Conservation (phyloP, 2,113 vertebrate species). For the Python bivittatus region DNA sequence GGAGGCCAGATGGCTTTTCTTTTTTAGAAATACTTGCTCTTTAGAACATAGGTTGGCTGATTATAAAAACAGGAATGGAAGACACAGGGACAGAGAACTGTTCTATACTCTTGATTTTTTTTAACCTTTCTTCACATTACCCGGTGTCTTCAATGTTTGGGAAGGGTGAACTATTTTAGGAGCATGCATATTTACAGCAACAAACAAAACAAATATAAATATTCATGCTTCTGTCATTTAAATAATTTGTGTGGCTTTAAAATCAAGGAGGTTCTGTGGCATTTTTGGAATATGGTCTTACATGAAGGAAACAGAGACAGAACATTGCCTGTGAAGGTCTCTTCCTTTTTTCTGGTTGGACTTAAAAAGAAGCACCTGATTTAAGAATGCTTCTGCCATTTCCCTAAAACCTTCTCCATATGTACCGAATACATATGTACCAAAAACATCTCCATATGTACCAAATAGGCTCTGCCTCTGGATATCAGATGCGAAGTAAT, state of each 20-base stretch:
- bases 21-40: neutral
- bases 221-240: conserved; percentile 36
- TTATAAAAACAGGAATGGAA: neutral
- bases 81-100: neutral
- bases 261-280: conserved; percentile 51
- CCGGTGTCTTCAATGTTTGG: conserved; percentile 36
- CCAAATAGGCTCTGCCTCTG: conserved; percentile 37
- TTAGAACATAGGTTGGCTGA: conserved; percentile 1
- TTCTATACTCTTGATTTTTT: neutral
- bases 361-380: conserved; percentile 56
- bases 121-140: conserved; percentile 21
- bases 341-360: conserved; percentile 46
- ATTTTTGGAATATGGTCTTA: conserved; percentile 44
- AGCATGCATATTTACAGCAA: conserved; percentile 18
- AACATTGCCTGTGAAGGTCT: conserved; percentile 49
- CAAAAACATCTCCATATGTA: conserved; percentile 52
- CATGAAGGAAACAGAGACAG: conserved; percentile 46
- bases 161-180: conserved; percentile 2
- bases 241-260: conserved; percentile 57
- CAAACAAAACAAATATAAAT: conserved; percentile 44
- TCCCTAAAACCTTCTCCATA: conserved; percentile 45
- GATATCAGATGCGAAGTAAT: conserved; percentile 60
- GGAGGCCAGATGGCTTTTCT: conserved; percentile 13
- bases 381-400: conserved; percentile 50
- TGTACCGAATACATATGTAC: conserved; percentile 46